Percentiles rank a stretch among this genome's conserved stretches.
These are phyloP conservation scores for Sebastiscus albofasciatus DNA, from an alignment of 2,797 vertebrate genomes.

Conservation along the genomic window DNA sequence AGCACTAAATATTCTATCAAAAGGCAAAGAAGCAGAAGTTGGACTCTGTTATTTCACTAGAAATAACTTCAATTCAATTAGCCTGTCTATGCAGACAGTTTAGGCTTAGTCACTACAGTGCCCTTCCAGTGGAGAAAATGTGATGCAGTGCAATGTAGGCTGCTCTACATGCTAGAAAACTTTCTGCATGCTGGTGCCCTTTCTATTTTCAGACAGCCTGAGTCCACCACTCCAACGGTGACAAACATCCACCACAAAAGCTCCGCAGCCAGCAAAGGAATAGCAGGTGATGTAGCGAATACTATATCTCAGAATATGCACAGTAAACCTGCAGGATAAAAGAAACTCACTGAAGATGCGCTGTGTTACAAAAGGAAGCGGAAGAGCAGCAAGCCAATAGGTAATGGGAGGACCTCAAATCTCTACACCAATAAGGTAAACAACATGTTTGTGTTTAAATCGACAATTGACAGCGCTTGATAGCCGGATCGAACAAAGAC, in stretches of 20 bases:
- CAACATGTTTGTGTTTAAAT: neutral
- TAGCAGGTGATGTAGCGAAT: neutral
- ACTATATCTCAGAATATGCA: neutral
- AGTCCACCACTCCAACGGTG: neutral
- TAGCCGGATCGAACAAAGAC: neutral
- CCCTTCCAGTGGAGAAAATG: too few relatives aligned
- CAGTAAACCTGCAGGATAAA: neutral
- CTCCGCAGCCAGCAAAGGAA: neutral
- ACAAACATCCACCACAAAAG: neutral
- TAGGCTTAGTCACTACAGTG: too few relatives aligned
- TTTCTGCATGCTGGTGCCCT: too few relatives aligned
- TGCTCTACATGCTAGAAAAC: too few relatives aligned
- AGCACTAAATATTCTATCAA: too few relatives aligned
- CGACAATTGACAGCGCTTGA: neutral
- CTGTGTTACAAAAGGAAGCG: neutral
- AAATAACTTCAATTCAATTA: too few relatives aligned
- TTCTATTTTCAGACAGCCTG: too few relatives aligned
- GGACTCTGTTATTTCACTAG: too few relatives aligned
- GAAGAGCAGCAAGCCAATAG: neutral
- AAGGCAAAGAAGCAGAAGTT: too few relatives aligned
- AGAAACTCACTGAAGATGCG: neutral
- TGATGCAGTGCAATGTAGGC: too few relatives aligned
- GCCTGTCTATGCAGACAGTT: too few relatives aligned
- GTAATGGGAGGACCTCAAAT: neutral
- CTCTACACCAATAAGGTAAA: neutral